These are phyloP conservation scores for Hesperophylax magnus DNA, from an alignment of 1,140 invertebrate species.

Conservation along the genomic window DNA sequence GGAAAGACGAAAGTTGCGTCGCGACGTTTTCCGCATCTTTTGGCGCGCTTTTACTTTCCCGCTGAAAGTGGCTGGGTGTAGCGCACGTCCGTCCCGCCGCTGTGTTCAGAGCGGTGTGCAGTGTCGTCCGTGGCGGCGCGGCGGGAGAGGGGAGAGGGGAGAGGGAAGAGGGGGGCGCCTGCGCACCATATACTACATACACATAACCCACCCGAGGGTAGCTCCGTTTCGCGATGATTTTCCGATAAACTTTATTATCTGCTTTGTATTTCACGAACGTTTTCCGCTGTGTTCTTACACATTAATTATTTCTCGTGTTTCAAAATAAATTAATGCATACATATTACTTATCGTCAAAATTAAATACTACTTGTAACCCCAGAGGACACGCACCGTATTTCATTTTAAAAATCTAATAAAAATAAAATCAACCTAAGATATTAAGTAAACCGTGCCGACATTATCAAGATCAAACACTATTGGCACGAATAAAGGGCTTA, in stretches of 20 bases:
- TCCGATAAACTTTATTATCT: constrained; percentile 20
- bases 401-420: too few relatives aligned
- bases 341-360: too few relatives aligned
- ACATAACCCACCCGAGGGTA: not conserved
- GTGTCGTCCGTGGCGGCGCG: constrained; percentile 15
- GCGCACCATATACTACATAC: not conserved
- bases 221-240: constrained; percentile 20
- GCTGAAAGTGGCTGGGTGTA: not conserved
- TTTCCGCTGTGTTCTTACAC: not conserved
- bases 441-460: too few relatives aligned
- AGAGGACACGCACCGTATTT: too few relatives aligned
- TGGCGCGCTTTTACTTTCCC: constrained; percentile 34
- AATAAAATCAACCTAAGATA: too few relatives aligned
- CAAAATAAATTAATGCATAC: not conserved
- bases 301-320: not conserved
- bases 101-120: constrained; percentile 42
- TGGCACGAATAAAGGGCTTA: too few relatives aligned
- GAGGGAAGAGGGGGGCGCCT: not conserved
- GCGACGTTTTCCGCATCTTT: constrained; percentile 35
- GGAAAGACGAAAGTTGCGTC: constrained; percentile 13
- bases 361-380: too few relatives aligned
- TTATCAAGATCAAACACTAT: too few relatives aligned
- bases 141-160: too few relatives aligned
- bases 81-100: constrained; percentile 35
- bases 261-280: constrained; percentile 1